These are phyloP conservation scores for Brotogeris chrysoptera DNA, from an alignment of 2,797 vertebrate genomes.

Conservation along the genomic window DNA sequence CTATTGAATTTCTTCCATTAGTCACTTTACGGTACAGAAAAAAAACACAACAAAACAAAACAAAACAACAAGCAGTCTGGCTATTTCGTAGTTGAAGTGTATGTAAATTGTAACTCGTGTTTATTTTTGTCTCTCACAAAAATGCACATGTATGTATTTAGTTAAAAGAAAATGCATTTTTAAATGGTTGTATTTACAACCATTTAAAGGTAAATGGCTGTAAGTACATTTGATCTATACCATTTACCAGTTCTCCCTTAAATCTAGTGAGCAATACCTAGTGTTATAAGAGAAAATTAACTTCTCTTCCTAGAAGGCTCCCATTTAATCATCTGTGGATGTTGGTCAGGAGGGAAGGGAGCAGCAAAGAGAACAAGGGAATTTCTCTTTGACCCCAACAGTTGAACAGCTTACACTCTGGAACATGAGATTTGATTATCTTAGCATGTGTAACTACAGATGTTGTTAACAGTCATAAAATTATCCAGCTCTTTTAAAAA, in stretches of 20 bases:
- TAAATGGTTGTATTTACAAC: background rate
- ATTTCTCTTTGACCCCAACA: constrained; percentile 1
- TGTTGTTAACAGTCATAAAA: constrained; percentile 56
- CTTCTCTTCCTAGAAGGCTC: background rate
- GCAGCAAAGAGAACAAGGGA: background rate
- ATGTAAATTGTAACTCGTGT: background rate
- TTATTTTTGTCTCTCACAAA: constrained; percentile 35
- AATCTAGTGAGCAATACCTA: background rate
- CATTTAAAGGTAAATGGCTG: background rate
- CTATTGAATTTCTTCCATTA: background rate
- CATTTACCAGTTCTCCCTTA: constrained; percentile 3
- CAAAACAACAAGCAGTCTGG: background rate
- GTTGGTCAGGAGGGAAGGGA: constrained; percentile 16
- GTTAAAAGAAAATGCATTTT: background rate
- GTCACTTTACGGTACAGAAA: background rate
- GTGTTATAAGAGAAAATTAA: constrained; percentile 29
- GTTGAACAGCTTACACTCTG: constrained; percentile 18
- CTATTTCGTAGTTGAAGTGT: background rate
- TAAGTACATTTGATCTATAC: background rate
- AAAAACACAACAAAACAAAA: background rate
- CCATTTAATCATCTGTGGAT: constrained; percentile 37
- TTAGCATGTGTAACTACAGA: constrained; percentile 42
- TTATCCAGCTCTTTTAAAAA: constrained; percentile 25
- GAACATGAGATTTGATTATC: constrained; percentile 34
- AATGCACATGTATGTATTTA: background rate